Conservation (phyloP, 2,888 invertebrate genomes). For the Dolichopus griseipennis region DNA sequence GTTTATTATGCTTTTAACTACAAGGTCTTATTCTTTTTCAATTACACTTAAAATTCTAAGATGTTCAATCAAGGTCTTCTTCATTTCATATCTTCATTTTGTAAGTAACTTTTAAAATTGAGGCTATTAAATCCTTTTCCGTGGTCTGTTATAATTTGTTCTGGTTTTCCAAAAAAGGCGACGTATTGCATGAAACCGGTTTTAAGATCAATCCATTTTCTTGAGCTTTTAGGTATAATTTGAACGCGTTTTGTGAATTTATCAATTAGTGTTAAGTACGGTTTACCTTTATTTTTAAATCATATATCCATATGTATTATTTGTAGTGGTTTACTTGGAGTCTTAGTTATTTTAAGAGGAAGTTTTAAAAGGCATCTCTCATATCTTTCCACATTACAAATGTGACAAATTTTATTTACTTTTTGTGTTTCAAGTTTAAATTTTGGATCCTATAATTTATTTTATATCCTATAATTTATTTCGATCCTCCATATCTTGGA, state of each 20-base stretch:
- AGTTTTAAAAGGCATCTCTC: constrained; percentile 16
- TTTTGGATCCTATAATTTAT: constrained; percentile 13
- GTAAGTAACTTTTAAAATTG: neutral
- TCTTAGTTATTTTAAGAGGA: constrained; percentile 15
- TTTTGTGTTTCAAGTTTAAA: constrained; percentile 13
- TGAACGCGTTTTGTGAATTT: constrained; percentile 17
- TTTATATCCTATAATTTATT: constrained; percentile 14
- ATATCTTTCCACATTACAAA: constrained; percentile 15
- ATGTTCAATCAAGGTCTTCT: neutral
- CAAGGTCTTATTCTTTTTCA: constrained; percentile 11
- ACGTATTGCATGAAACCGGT: neutral
- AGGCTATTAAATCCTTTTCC: neutral
- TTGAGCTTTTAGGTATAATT: constrained; percentile 12
- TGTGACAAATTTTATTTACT: constrained; percentile 16
- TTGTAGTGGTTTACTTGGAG: constrained; percentile 11
- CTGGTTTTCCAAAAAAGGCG: constrained; percentile 17
- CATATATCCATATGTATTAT: constrained; percentile 15
- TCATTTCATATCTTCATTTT: neutral
- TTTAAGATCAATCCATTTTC: constrained; percentile 13
- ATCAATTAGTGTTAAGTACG: constrained; percentile 12
- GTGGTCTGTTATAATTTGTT: neutral
- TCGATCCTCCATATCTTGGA: too few relatives aligned
- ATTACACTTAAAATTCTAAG: neutral
- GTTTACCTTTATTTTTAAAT: too few relatives aligned
- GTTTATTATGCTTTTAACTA: neutral